Evolutionary conservation across 2,888 invertebrate genomes (phyloP), one percentile per base, ranked within the genome.

Genomic region (Aromia moschata): DNA sequence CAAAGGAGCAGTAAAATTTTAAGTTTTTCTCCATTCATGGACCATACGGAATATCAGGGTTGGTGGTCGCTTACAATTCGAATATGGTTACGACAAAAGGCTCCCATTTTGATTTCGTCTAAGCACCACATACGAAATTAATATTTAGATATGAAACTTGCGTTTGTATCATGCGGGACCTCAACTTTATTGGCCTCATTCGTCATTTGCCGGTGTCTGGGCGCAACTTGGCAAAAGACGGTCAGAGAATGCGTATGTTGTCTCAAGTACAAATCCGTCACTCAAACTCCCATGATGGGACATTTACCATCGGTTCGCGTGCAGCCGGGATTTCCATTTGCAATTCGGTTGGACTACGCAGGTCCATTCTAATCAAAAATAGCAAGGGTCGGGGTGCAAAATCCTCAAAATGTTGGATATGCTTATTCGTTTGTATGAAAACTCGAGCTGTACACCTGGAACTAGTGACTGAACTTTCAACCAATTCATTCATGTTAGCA

Each of bases 21-120:
- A 17, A 43, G 20, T 20, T 17, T 53, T 11, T 14, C 7, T 20
- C 43, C 43, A 43, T 43, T 41, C 1, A 41, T 41, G 9, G 41
- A 16, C 16, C 2, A 15, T 5, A 52, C 10, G 36, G 25, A 30
- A 43, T 2, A 41, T 57, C 17, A 38, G 52, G 1, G 57, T 57
- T 1, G 52, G 57, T 9, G 57, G 57, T 10, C 31, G 52, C 9
- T 33, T 57, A 41, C 40, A 52, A 57, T 37, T 52, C 57, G 4
- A 4, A 25, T 16, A 33, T 15, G 7, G 14, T 11, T 57, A 20
- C 17, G 11, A 57, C 1, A 14, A 52, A 43, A 57, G 43, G 53
- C 52, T 33, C 57, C 41, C 16, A 43, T 43, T 17, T 15, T 53
- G 12, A 11, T 53, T n/a, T 15, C 9, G 5, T 15, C 25, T 16